phyloP scores from a whole-genome alignment of 2,113 vertebrate genomes.

The Hypocryptadius cinnamomeus region DNA sequence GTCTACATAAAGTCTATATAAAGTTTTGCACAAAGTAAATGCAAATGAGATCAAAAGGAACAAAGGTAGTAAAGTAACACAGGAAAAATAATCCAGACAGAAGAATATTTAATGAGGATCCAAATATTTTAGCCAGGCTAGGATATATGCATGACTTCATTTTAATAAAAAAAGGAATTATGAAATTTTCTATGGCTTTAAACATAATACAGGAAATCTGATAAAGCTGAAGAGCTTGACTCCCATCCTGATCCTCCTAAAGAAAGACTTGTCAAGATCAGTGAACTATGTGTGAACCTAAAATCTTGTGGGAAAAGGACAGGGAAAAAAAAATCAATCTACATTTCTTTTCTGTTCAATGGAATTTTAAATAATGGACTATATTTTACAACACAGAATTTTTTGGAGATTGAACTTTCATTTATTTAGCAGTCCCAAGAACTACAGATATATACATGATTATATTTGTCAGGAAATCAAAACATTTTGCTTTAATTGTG shows the following conservation, averaged over 20 bases:
- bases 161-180: constrained; percentile 17
- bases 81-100: not conserved
- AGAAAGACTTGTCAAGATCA: not conserved
- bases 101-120: not conserved
- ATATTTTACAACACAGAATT: not conserved
- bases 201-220: not conserved
- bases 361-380: not conserved
- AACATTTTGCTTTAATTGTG: not conserved
- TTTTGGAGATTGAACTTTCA: not conserved
- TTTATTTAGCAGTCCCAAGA: not conserved
- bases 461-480: not conserved
- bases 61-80: not conserved
- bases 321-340: not conserved
- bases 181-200: not conserved
- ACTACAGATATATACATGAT: not conserved
- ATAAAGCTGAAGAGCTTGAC: not conserved
- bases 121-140: not conserved
- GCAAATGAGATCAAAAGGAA: not conserved
- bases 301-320: not conserved
- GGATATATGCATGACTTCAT: not conserved
- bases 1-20: not conserved
- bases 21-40: not conserved
- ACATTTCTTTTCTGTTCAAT: constrained; percentile 3
- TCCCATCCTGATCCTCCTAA: not conserved
- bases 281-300: not conserved